Conservation (phyloP, 2,797 vertebrate species). For the Myotis daubentonii region DNA sequence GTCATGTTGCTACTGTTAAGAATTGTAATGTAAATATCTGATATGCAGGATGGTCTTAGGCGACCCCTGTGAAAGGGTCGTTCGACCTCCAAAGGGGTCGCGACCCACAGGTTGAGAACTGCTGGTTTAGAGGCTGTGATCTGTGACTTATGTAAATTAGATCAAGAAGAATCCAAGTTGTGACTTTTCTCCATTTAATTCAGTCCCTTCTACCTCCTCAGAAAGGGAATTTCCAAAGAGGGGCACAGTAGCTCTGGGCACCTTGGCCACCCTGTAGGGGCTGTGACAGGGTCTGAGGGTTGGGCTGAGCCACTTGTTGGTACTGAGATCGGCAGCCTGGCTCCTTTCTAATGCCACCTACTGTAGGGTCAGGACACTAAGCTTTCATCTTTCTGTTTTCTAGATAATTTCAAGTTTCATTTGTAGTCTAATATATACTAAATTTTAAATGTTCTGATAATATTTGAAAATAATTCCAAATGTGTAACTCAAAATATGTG, state of each 20-base stretch:
- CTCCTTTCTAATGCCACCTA: not conserved
- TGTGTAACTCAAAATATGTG: not conserved
- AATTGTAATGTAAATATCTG: too few relatives aligned
- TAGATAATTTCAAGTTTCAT: not conserved
- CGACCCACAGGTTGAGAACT: too few relatives aligned
- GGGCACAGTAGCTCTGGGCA: too few relatives aligned
- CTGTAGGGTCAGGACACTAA: not conserved
- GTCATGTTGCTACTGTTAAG: too few relatives aligned
- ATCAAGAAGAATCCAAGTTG: not conserved
- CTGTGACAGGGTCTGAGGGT: not conserved
- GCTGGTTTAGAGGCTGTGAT: not conserved
- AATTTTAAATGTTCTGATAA: not conserved
- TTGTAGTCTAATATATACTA: not conserved
- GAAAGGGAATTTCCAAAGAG: not conserved
- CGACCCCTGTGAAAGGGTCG: too few relatives aligned
- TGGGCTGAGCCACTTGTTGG: not conserved
- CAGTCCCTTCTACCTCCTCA: not conserved
- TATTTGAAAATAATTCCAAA: slow-evolving; percentile 22
- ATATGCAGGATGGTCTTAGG: too few relatives aligned
- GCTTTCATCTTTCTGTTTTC: not conserved
- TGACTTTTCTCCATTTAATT: not conserved
- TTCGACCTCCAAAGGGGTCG: too few relatives aligned
- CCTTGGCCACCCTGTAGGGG: not conserved
- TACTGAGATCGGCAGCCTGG: not conserved
- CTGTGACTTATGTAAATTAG: not conserved